These are phyloP conservation scores for Tachuris rubrigastra DNA, from an alignment of 2,113 vertebrate genomes.

Conservation along the genomic window DNA sequence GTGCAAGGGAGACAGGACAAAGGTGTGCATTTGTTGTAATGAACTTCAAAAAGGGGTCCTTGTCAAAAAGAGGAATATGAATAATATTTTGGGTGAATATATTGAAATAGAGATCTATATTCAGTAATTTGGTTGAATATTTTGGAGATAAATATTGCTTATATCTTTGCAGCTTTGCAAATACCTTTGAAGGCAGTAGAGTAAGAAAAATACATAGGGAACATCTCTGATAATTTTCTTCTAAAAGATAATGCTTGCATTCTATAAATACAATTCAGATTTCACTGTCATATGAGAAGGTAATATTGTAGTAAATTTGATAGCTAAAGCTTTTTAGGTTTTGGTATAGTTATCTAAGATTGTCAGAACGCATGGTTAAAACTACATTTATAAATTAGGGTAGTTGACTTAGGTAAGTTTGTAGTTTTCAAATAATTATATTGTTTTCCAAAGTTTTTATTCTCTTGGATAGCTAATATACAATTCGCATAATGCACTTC, in stretches of 20 bases:
- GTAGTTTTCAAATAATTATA: not conserved
- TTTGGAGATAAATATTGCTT: not conserved
- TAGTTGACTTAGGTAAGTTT: not conserved
- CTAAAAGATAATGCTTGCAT: not conserved
- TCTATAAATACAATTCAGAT: not conserved
- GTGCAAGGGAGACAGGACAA: accelerated
- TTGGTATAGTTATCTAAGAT: not conserved
- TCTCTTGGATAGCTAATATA: not conserved
- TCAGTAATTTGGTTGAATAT: not conserved
- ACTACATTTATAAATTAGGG: not conserved
- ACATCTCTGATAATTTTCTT: not conserved
- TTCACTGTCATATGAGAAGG: not conserved
- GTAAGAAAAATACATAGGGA: not conserved
- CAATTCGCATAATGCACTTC: not conserved
- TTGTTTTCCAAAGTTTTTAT: not conserved
- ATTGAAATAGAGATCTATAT: not conserved
- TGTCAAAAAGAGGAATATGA: not conserved
- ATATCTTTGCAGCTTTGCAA: not conserved
- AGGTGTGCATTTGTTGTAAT: not conserved
- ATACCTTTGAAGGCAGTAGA: not conserved
- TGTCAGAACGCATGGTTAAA: not conserved
- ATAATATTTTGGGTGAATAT: not conserved
- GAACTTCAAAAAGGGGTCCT: not conserved
- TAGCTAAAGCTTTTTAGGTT: not conserved
- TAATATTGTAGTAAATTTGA: not conserved